These are phyloP conservation scores for Peromyscus attwateri DNA, from an alignment of 2,797 vertebrate genomes.

Conservation along the genomic window DNA sequence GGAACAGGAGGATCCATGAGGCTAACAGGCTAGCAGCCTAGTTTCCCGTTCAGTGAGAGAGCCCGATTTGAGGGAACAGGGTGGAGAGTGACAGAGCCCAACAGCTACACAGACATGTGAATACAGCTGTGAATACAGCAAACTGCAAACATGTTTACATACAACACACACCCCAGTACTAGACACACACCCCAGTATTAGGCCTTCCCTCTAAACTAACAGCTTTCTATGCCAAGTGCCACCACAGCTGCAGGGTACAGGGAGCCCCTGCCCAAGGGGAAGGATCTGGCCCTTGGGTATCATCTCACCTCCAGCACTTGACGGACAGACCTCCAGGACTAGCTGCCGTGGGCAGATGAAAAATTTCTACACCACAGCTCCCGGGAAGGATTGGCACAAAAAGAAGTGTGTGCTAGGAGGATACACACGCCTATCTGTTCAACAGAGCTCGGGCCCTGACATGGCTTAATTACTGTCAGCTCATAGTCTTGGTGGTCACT, in stretches of 20 bases:
- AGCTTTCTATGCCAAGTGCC: slow-evolving; percentile 36
- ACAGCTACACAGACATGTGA: neutral
- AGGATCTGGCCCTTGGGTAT: neutral
- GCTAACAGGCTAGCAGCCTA: neutral
- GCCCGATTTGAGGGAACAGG: neutral
- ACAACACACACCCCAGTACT: neutral
- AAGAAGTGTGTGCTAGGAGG: slow-evolving; percentile 63
- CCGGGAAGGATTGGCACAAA: slow-evolving; percentile 12
- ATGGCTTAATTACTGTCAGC: slow-evolving; percentile 35
- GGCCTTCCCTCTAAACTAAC: neutral
- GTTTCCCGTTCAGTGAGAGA: neutral
- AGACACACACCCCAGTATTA: neutral
- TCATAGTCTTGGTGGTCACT: slow-evolving; percentile 45
- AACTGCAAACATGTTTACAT: too few species aligned
- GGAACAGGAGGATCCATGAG: too few species aligned
- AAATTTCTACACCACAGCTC: slow-evolving; percentile 34
- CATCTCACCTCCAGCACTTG: slow-evolving; percentile 34
- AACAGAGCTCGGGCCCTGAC: neutral
- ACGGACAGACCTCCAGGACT: slow-evolving; percentile 26
- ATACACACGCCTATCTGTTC: neutral
- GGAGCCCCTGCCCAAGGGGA: slow-evolving; percentile 27
- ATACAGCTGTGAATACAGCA: neutral
- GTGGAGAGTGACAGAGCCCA: neutral
- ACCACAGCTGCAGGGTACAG: neutral
- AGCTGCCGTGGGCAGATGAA: slow-evolving; percentile 53